Conservation (phyloP, 2,888 invertebrate species). For the Phyllotreta cruciferae region DNA sequence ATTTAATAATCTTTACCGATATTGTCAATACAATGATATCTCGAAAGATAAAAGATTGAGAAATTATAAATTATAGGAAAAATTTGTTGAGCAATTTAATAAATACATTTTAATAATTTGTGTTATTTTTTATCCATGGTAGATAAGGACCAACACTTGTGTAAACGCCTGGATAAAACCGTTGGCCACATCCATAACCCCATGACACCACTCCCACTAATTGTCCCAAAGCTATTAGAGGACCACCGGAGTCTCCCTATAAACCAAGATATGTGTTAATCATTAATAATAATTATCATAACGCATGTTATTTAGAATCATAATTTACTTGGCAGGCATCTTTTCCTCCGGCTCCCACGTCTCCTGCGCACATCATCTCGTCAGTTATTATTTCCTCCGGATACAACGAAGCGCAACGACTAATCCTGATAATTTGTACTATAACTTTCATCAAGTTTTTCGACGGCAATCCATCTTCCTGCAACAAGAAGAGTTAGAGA, state of each 20-base stretch:
- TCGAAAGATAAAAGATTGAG: too few species aligned
- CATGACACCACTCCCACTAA: conserved; percentile 36
- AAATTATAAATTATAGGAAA: background rate
- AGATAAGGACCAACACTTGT: conserved; percentile 34
- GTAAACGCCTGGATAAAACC: conserved; percentile 42
- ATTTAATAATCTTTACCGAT: too few species aligned
- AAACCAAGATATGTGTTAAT: conserved; percentile 3
- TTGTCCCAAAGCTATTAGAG: conserved; percentile 33
- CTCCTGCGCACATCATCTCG: conserved; percentile 48
- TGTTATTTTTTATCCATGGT: conserved; percentile 23
- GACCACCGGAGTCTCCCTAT: conserved; percentile 49
- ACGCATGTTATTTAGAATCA: background rate
- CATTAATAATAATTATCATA: conserved; percentile 4
- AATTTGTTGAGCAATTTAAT: background rate
- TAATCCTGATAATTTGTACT: conserved; percentile 31
- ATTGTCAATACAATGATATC: too few species aligned
- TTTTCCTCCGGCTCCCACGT: conserved; percentile 40
- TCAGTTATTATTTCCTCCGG: conserved; percentile 33
- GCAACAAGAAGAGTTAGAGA: conserved; percentile 4
- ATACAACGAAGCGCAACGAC: conserved; percentile 23
- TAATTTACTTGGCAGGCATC: conserved; percentile 47
- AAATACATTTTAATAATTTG: conserved; percentile 16
- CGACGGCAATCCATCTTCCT: conserved; percentile 31
- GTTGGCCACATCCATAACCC: conserved; percentile 40
- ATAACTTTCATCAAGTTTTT: conserved; percentile 29